phyloP scores from a whole-genome alignment of 2,888 invertebrate genomes.

The Scaptomyza caliginosa region DNA sequence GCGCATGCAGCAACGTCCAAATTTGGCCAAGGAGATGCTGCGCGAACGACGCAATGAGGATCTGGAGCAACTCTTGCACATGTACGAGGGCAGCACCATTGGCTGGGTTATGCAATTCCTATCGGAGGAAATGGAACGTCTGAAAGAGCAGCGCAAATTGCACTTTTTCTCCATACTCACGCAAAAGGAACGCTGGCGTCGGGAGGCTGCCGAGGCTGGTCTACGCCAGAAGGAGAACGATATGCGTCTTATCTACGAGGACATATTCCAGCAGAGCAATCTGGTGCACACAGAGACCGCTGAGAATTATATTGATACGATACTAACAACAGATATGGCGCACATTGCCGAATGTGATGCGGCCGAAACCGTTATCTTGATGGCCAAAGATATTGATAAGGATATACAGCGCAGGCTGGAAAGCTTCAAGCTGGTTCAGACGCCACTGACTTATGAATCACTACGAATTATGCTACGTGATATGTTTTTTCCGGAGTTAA shows the following conservation, averaged over 20 bases:
- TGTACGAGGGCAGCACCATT: conserved; percentile 89
- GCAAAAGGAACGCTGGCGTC: conserved; percentile 89
- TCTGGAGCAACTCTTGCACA: conserved; percentile 85
- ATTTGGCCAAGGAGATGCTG: conserved; percentile 21
- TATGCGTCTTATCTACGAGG: conserved; percentile 89
- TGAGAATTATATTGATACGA: conserved; percentile 87
- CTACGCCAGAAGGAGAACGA: conserved; percentile 90
- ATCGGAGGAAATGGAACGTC: conserved; percentile 90
- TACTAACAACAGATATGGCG: conserved; percentile 87
- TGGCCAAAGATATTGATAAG: conserved; percentile 86
- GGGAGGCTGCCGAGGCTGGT: conserved; percentile 93
- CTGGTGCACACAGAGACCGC: conserved; percentile 85
- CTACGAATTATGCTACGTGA: conserved; percentile 60
- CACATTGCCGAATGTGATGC: conserved; percentile 86
- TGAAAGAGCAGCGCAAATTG: conserved; percentile 91
- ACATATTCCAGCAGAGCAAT: conserved; percentile 89
- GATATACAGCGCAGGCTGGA: conserved; percentile 80
- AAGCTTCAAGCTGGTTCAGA: conserved; percentile 64
- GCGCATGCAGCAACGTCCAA: not conserved
- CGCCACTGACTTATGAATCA: conserved; percentile 62
- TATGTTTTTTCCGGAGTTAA: conserved; percentile 63
- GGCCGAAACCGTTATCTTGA: conserved; percentile 84
- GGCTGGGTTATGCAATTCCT: conserved; percentile 90
- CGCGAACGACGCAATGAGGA: conserved; percentile 80
- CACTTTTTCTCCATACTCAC: conserved; percentile 92